phyloP scores from a whole-genome alignment of 2,113 vertebrate species.

The Illadopsis cleaveri region DNA sequence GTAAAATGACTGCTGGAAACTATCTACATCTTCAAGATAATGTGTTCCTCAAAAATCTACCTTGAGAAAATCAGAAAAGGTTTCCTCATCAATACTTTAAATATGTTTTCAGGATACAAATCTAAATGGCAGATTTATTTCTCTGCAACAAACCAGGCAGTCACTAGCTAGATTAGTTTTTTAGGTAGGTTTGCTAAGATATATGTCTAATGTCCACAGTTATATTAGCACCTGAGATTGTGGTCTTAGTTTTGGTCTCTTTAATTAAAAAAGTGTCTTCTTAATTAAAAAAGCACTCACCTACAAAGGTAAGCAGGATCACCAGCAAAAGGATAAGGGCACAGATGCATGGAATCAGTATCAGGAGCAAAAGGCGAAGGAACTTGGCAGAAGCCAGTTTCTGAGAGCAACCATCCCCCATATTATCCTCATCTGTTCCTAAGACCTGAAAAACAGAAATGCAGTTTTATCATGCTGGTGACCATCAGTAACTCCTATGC shows the following conservation, averaged over 20 bases:
- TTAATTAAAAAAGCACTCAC: slow-evolving; percentile 67
- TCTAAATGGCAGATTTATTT: neutral
- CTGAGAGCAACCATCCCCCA: slow-evolving; percentile 78
- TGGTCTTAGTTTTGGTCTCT: neutral
- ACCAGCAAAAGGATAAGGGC: slow-evolving; percentile 79
- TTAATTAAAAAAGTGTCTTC: neutral
- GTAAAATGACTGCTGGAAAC: neutral
- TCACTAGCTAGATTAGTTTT: neutral
- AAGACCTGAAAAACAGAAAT: slow-evolving; percentile 69
- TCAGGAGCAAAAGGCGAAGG: slow-evolving; percentile 77
- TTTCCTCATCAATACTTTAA: neutral
- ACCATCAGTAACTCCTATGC: neutral
- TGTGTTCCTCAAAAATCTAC: neutral
- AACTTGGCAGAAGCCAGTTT: slow-evolving; percentile 75
- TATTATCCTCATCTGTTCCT: slow-evolving; percentile 72
- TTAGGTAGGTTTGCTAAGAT: neutral
- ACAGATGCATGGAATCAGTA: slow-evolving; percentile 83
- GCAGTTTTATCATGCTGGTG: neutral
- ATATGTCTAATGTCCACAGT: neutral
- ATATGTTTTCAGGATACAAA: neutral
- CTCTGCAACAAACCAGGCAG: neutral
- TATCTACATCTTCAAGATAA: neutral
- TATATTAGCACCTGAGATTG: neutral
- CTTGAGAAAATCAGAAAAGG: neutral
- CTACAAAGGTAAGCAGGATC: slow-evolving; percentile 79